Conservation (phyloP, 2,113 vertebrate species). For the Mus spicilegus region DNA sequence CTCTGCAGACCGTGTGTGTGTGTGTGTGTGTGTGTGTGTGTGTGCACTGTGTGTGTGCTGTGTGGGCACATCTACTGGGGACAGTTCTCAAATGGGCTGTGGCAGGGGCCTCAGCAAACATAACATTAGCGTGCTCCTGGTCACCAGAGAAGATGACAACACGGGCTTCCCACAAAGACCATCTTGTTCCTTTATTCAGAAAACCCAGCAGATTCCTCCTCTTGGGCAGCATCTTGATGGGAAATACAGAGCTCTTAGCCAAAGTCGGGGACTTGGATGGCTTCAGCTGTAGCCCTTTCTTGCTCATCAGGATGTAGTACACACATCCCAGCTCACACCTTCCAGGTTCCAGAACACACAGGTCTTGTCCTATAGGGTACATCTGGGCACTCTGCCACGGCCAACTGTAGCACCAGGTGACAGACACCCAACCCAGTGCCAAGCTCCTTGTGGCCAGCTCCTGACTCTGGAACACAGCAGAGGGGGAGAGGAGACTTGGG, state of each 20-base stretch:
- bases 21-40: too few species aligned
- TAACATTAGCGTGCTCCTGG: not conserved
- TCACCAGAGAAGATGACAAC: not conserved
- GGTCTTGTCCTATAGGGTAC: not conserved
- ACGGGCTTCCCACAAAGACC: accelerated
- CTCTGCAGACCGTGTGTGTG: too few species aligned
- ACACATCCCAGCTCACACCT: not conserved
- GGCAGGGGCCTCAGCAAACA: not conserved
- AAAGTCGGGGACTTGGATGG: not conserved
- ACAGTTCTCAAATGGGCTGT: not conserved
- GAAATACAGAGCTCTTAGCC: not conserved
- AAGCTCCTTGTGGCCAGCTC: not conserved
- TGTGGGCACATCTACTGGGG: too few species aligned
- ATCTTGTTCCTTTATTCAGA: slow-evolving; percentile 54
- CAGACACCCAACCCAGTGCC: not conserved
- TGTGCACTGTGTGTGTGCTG: too few species aligned
- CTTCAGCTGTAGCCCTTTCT: not conserved
- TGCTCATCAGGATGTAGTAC: not conserved
- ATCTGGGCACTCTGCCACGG: not conserved
- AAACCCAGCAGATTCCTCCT: not conserved
- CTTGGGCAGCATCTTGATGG: not conserved
- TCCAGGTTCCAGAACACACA: not conserved
- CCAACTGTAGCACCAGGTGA: not conserved
- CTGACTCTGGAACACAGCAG: not conserved
- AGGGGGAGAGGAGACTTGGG: not conserved